phyloP scores from a whole-genome alignment of 2,797 vertebrate species.

The Epinephelus coioides region DNA sequence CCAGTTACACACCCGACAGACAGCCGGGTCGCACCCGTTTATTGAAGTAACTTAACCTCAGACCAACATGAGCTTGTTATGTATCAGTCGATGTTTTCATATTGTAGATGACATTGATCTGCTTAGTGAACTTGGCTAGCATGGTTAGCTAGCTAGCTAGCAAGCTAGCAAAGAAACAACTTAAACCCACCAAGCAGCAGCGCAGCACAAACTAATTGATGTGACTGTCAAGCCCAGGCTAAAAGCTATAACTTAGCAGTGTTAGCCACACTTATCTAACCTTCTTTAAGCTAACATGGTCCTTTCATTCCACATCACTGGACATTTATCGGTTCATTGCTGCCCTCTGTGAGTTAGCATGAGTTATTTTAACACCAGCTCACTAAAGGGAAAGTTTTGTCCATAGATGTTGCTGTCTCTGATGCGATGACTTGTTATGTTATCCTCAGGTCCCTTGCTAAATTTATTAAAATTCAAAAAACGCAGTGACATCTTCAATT shows the following conservation, averaged over 20 bases:
- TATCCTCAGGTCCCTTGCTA: neutral
- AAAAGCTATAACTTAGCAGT: neutral
- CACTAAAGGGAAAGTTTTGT: conserved; percentile 1
- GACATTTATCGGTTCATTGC: neutral
- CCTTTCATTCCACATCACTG: conserved; percentile 14
- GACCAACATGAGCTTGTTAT: conserved; percentile 11
- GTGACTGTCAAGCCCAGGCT: conserved; percentile 2
- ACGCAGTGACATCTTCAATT: neutral
- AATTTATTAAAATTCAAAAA: neutral
- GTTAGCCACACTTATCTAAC: conserved; percentile 8
- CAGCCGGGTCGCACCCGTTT: neutral
- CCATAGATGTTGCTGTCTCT: neutral
- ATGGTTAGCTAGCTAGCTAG: neutral
- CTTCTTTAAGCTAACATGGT: conserved; percentile 34
- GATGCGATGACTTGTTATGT: neutral
- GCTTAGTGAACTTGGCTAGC: conserved; percentile 64
- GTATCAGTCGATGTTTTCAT: conserved; percentile 36
- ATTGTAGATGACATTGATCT: conserved; percentile 69
- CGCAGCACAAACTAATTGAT: neutral
- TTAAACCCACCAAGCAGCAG: conserved; percentile 21
- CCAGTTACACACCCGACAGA: neutral
- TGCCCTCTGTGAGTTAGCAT: neutral
- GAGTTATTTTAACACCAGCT: neutral
- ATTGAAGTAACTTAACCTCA: neutral
- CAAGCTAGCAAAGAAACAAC: conserved; percentile 37